phyloP scores from a whole-genome alignment of 2,797 vertebrate species.

The Premnoplex brunnescens region DNA sequence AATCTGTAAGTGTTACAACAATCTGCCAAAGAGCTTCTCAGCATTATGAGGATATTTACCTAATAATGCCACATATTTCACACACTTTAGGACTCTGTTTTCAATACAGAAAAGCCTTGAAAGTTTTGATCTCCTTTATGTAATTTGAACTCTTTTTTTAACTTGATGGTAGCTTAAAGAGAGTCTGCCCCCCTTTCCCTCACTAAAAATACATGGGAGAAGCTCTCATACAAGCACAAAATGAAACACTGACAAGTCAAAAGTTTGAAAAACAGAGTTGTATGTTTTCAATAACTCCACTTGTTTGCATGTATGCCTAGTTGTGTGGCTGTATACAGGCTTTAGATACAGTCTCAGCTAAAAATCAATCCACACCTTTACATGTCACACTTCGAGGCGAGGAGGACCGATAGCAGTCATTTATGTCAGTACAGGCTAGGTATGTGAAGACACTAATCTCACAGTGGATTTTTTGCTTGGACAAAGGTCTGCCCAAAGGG shows the following conservation, averaged over 20 bases:
- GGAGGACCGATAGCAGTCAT: background rate
- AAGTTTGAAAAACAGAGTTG: background rate
- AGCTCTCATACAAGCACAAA: background rate
- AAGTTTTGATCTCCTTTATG: background rate
- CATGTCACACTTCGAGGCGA: background rate
- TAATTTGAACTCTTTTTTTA: background rate
- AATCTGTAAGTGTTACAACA: background rate
- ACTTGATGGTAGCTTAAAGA: background rate
- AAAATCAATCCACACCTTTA: background rate
- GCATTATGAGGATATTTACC: background rate
- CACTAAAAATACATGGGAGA: background rate
- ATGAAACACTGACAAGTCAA: background rate
- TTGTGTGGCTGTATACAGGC: background rate
- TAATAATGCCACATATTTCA: background rate
- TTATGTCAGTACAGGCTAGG: background rate
- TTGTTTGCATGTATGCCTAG: background rate
- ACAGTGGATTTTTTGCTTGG: background rate
- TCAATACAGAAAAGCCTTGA: background rate
- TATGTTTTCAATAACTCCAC: background rate
- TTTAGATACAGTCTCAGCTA: background rate
- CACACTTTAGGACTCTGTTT: background rate
- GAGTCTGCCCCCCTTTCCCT: fast-evolving
- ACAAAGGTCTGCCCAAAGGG: background rate
- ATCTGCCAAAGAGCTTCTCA: background rate
- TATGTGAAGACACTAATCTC: background rate